Evolutionary conservation across 2,113 vertebrate genomes (phyloP), one percentile per base, ranked within the genome.

Genomic region (Symphodus melops): DNA sequence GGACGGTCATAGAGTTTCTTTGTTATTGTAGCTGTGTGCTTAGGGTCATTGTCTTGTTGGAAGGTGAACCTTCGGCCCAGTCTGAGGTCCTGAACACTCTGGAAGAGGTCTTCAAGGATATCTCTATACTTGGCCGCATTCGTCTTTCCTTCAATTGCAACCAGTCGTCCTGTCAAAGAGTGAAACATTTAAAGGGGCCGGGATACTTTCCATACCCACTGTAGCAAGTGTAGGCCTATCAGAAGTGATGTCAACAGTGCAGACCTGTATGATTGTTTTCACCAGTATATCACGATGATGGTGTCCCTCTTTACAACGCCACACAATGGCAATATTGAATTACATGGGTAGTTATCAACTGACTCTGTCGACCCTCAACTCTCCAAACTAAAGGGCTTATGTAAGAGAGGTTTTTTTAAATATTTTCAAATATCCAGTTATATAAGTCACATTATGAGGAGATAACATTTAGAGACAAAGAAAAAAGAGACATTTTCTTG

Each of bases 331-430:
- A 66, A 67, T 80, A 63, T 69, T 33, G 69, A 55, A 53, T 79
- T 75, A 75, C 68, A 54, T 55, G 72, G 58, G 69, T 67, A 33
- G 66, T 84, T 81, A 81, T 86, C 84, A 86, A 54, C 79, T 13
- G 61, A 62, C 59, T 81, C 49, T 52, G 73, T 73, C 81, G 79
- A 79, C 62, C 83, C 75, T 80, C 54, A 20, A 58, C 64, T 75
- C 65, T 77, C 57, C 76, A 77, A 80, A 87, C 68, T 83, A 88
- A 49, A 39, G 41, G 11, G 7, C 82, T 85, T 84, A 79, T 82
- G 63, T 86, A 83, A 86, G 72, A 64, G 58, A 33, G 33, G 1
- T 33, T n/a, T 57, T 21, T 51, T 51, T 39, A 54, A 33, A 33
- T n/a, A n/a, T n/a, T n/a, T 33, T 54, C 52, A 64, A 58, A 39